These are phyloP conservation scores for Alfaro cultratus DNA, from an alignment of 2,797 vertebrate species.

Conservation along the genomic window DNA sequence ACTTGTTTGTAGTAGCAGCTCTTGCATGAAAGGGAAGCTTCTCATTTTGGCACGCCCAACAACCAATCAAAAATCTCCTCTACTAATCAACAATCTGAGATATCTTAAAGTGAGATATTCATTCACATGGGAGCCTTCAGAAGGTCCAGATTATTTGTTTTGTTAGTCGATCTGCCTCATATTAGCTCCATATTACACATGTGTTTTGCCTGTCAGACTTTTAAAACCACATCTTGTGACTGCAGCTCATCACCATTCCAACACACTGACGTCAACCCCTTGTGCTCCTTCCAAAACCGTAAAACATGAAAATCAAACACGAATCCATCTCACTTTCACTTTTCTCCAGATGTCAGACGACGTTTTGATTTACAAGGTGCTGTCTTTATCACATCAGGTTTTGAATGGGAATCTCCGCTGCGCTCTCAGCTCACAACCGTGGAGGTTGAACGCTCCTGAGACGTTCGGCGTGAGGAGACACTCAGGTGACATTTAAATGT, in stretches of 20 bases:
- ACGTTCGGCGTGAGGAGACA: slow-evolving; percentile 12
- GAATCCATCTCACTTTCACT: slow-evolving; percentile 47
- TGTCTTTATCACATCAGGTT: slow-evolving; percentile 21
- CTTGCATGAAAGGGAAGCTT: too few species aligned
- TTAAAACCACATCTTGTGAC: neutral
- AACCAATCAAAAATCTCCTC: neutral
- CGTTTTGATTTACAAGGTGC: slow-evolving; percentile 25
- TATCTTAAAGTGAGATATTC: neutral
- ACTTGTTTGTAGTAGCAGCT: too few species aligned
- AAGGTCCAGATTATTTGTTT: neutral
- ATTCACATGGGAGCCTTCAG: neutral
- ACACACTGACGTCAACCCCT: slow-evolving; percentile 37
- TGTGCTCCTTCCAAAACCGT: slow-evolving; percentile 42
- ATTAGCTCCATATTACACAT: neutral
- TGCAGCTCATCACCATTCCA: slow-evolving; percentile 32
- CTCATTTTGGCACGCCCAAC: too few species aligned
- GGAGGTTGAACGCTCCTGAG: slow-evolving; percentile 22
- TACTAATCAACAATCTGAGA: neutral
- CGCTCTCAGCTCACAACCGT: slow-evolving; percentile 23
- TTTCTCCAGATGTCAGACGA: slow-evolving; percentile 52
- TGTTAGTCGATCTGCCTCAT: neutral
- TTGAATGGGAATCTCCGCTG: slow-evolving; percentile 29
- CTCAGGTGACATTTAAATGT: slow-evolving; percentile 6
- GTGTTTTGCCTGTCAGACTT: neutral
- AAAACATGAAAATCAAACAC: slow-evolving; percentile 68